Evolutionary conservation across 2,113 vertebrate genomes (phyloP), one percentile per base, ranked within the genome.

Genomic region (Mungos mungo): DNA sequence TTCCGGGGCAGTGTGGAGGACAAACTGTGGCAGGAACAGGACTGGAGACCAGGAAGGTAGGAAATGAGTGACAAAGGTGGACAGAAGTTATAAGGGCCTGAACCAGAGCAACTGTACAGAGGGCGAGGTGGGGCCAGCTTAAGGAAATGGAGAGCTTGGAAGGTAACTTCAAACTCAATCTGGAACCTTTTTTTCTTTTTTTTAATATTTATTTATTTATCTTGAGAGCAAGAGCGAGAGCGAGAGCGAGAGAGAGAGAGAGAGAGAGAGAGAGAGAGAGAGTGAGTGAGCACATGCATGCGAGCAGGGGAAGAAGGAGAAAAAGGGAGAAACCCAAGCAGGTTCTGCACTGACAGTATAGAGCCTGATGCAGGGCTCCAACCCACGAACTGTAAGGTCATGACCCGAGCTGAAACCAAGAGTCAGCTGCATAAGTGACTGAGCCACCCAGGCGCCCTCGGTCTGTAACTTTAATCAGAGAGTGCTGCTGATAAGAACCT

Each of bases 391-490:
- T 60, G 57, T 21, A 60, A 60, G 57, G 57, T 60, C 57, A 60
- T 21, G 21, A 60, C 57, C 57, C 23, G 21, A 60, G 57, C 21
- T 60, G 57, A 60, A 60, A 60, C 19, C 57, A 60, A 60, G 57
- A 60, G 57, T 60, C 57, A 60, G 57, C 57, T 60, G 8, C 21
- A 23, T 23, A 60, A 60, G 7, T 23, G 21, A 60, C 57, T 60
- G 21, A 60, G 57, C 57, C 57, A 60, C 57, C 57, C 57, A 60
- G 57, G 57, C 19, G 57, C 57, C 57, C 72, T 84, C 88, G 90
- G 95, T 98, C 97, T 96, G 92, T 98, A 96, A 96, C 93, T 93
- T 95, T 98, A 98, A 98, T 93, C 90, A 93, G 91, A 98, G 94
- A 97, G 91, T 96, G 95, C 93, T 96, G 91, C 83, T 98, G 97